A percentile compares a stretch with the other conserved stretches of the same genome.
Conservation (phyloP, 2,888 invertebrate species). For the Diarsia dahlii region DNA sequence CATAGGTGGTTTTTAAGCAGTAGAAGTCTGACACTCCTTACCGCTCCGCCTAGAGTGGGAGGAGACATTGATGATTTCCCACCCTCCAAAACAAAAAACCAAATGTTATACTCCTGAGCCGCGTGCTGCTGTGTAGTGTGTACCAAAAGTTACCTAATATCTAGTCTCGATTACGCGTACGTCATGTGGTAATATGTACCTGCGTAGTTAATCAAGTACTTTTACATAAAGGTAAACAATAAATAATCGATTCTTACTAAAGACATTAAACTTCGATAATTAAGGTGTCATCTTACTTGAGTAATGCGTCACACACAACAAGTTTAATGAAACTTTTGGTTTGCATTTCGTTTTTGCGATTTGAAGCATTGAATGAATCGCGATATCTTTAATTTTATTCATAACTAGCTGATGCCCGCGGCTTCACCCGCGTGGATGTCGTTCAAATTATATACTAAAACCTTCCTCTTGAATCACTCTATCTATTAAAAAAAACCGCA, state of each 20-base stretch:
- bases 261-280: slow-evolving; percentile 5
- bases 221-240: slow-evolving; percentile 3
- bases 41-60: too few species aligned
- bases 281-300: not conserved
- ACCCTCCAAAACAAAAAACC: too few species aligned
- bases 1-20: too few species aligned
- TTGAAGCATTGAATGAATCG: not conserved
- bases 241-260: slow-evolving; percentile 10
- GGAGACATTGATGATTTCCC: too few species aligned
- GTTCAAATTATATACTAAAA: too few species aligned
- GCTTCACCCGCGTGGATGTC: too few species aligned
- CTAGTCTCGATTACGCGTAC: not conserved
- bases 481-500: too few species aligned
- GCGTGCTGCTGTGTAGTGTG: too few species aligned
- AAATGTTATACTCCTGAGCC: too few species aligned
- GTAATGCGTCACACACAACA: slow-evolving; percentile 10
- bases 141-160: not conserved
- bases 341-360: not conserved
- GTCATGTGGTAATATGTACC: not conserved
- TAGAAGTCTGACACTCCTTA: too few species aligned
- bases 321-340: not conserved
- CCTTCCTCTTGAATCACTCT: too few species aligned
- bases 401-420: too few species aligned
- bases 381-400: not conserved
- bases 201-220: not conserved